These are phyloP conservation scores for Lycopodina hypogea DNA, from an alignment of 37 sponge, comb jelly and placozoan species.

Conservation along the genomic window DNA sequence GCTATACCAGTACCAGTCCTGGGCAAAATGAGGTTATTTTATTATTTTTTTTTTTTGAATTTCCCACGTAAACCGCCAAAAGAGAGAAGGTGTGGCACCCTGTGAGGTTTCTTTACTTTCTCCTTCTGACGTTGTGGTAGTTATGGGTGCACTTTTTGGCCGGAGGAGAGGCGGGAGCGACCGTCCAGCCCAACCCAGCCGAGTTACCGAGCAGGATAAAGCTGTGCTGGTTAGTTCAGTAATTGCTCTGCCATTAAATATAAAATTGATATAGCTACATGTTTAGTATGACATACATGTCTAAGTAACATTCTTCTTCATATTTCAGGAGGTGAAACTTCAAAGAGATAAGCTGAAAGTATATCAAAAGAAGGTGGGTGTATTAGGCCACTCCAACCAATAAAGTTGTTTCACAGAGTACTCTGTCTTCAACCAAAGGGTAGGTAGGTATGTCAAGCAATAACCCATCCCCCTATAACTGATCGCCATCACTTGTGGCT, in stretches of 20 bases:
- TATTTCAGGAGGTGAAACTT: slow-evolving; percentile 73
- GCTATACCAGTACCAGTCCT: no score
- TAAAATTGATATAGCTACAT: not conserved
- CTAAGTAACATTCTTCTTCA: no score
- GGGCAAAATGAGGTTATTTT: no score
- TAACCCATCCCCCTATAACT: no score
- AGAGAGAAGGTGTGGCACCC: not conserved
- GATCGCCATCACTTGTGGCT: no score
- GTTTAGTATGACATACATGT: not conserved
- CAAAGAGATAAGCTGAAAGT: slow-evolving; percentile 87
- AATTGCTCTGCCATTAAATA: not conserved
- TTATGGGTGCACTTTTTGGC: slow-evolving; percentile 26
- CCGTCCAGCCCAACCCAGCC: slow-evolving; percentile 12
- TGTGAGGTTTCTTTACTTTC: no score
- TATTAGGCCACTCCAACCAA: no score
- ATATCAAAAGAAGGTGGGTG: slow-evolving; percentile 90
- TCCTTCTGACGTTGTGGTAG: no score
- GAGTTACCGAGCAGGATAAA: slow-evolving; percentile 88
- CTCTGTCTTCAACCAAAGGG: no score
- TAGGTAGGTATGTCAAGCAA: no score
- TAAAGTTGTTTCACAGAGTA: no score
- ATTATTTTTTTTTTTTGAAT: not conserved
- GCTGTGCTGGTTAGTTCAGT: slow-evolving; percentile 76
- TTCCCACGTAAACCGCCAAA: not conserved
- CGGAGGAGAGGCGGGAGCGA: not conserved